Evolutionary conservation across 2,888 invertebrate genomes (phyloP), one percentile per base, ranked within the genome.

Genomic region (Diplazon laetatorius): DNA sequence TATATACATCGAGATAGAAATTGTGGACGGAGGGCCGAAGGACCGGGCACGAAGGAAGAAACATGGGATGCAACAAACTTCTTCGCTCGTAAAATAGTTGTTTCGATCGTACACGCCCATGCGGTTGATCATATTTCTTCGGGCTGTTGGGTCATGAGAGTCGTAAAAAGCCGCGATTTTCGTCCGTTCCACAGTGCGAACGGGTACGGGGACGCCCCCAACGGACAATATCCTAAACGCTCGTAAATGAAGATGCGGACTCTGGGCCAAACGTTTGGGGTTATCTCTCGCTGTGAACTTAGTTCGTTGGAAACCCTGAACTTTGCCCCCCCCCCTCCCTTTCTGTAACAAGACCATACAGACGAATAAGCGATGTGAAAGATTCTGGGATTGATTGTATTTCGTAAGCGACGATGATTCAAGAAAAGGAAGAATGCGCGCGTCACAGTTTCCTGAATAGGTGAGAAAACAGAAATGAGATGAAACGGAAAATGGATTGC

Each of bases 41-140:
- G 1, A 14, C 5, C 14, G 14, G 30, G 55, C 30, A 14, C 30
- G n/a, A 10, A 10, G 16, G 30, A 2, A 14, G 22, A 39, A 50
- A 66, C 52, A 66, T 66, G 52, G 30, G 39, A 66, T 52, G 52
- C n/a, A n/a, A 50, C 39, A 66, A 39, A 66, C 37, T 52, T 39
- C 39, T 66, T 66, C 52, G 37, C 39, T 52, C 66, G 66, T 52
- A 66, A 50, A 66, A 46, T 62, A n/a, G 46, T 57, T 46, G 44
- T 46, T 59, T 69, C 68, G 57, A 57, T 16, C 44, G 46, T 46
- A 35, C 46, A 57, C 46, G 57, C 35, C 57, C 68, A 46, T 35
- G 30, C 46, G 16, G 65, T 50, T 65, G 44, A 14, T 72, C 46
- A 65, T 57, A 57, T 63, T 57, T 46, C 57, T 63, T 65, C 44